phyloP scores from a whole-genome alignment of 2,888 invertebrate species.

The Drosophila koepferae region DNA sequence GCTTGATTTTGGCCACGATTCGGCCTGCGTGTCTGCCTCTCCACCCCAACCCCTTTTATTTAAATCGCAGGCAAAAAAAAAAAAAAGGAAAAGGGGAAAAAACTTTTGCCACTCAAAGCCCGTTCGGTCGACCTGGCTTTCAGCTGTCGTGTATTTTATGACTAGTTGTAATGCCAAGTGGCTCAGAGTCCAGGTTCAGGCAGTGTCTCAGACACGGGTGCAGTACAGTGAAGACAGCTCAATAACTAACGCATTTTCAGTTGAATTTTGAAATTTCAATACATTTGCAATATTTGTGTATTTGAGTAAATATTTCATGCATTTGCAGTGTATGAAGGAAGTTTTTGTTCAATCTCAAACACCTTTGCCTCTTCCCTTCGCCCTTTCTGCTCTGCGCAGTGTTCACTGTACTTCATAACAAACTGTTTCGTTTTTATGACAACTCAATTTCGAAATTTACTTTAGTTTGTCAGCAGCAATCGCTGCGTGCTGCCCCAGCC shows the following conservation, averaged over 20 bases:
- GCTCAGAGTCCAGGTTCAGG: neutral
- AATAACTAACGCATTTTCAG: neutral
- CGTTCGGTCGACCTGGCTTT: conserved; percentile 30
- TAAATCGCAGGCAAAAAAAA: conserved; percentile 58
- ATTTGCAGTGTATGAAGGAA: too few relatives aligned
- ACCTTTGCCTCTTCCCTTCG: neutral
- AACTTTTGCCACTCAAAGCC: conserved; percentile 35
- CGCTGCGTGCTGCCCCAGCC: conserved; percentile 16
- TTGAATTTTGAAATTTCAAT: too few relatives aligned
- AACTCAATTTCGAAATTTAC: conserved; percentile 77
- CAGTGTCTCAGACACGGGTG: neutral
- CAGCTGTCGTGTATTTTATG: conserved; percentile 59
- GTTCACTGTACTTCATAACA: conserved; percentile 38
- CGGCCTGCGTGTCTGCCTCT: neutral
- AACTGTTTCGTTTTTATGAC: conserved; percentile 70
- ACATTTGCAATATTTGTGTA: neutral
- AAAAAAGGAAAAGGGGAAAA: conserved; percentile 41
- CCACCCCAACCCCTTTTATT: conserved; percentile 55
- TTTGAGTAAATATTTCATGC: too few relatives aligned
- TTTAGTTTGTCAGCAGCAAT: conserved; percentile 74
- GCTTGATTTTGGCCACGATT: conserved; percentile 38
- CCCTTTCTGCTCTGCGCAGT: neutral
- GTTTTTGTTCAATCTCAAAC: too few relatives aligned
- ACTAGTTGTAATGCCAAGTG: conserved; percentile 66
- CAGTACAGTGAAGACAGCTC: conserved; percentile 42